Percentiles rank a stretch among this genome's conserved stretches.
Evolutionary conservation across 2,113 vertebrate species (phyloP).

Genomic region (Microcebus lehilahytsara): DNA sequence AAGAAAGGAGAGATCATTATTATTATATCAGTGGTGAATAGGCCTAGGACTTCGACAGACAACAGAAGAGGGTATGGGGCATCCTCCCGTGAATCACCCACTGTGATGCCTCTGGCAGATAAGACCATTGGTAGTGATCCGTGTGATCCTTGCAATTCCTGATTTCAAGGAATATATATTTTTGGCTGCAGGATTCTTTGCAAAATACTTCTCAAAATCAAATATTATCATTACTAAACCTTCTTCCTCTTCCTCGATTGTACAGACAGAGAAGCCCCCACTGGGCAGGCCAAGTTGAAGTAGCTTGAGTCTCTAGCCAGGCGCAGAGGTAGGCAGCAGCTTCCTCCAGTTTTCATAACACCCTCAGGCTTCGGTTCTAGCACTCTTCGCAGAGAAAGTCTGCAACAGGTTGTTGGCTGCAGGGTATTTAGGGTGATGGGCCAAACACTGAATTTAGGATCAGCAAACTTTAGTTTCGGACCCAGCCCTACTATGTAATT

Average conservation of each 20-base stretch:
- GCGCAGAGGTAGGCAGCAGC: background rate
- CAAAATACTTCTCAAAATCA: constrained; percentile 26
- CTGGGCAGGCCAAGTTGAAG: background rate
- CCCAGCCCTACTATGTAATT: background rate
- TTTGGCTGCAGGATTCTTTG: background rate
- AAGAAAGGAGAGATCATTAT: background rate
- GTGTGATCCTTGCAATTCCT: background rate
- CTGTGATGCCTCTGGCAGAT: background rate
- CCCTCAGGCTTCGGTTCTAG: background rate
- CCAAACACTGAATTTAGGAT: background rate
- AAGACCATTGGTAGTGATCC: background rate
- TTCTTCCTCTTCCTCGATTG: background rate
- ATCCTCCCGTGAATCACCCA: background rate
- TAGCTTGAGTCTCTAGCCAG: background rate
- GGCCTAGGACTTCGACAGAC: background rate
- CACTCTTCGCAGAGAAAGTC: background rate
- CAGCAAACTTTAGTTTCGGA: background rate
- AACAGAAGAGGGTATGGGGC: background rate
- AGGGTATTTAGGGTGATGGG: background rate
- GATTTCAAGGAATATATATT: background rate
- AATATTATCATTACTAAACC: background rate
- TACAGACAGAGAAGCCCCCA: too few relatives aligned
- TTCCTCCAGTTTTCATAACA: background rate
- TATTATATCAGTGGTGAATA: background rate
- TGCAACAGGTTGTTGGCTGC: background rate